Base-by-base conservation (phyloP, 2,113 vertebrate genomes). In the Lepisosteus oculatus region DNA sequence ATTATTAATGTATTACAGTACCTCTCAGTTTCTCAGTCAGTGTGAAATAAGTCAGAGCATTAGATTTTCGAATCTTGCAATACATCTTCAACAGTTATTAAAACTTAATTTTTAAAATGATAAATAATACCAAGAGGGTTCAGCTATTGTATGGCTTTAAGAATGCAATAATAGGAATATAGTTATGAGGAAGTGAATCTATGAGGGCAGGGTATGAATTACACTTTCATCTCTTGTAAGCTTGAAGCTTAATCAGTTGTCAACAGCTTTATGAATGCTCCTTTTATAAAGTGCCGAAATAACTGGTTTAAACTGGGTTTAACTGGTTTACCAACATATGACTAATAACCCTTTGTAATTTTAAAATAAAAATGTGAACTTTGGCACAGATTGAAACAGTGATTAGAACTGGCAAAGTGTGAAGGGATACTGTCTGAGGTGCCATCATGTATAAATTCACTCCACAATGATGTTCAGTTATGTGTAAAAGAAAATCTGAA, bases 381-480 rank as follows among this genome's bases (percentile, higher is more conserved):
- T 47, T 67, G 2, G 5, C 14, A 45, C 45, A 17, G 17, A 9
- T 13, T 41, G 17, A 42, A 55, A 11, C 68, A 15, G 55, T 69
- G 43, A 69, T 69, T 69, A 8, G 55, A 42, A 15, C n/a, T 61
- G 55, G 43, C 68, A 70, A n/a, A 6, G 13, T 45, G 68, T 6
- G 14, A 44, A 44, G 55, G 55, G 4, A 3, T 57, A 59, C 15
- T 61, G 56, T 61, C n/a, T 61, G 55, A 70, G 11, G 51, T 64
- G 59, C 67, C 55, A 67, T 44, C 42, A 55, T 43, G 7, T 43
- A 55, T 72, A 56, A 57, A 55, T 43, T 74, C 55, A 78, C 61
- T 62, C 55, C 65, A 12, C 66, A 71, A 14, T 78, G 61, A 72
- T 65, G 54, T 43, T 43, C 65, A 74, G 61, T 68, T 69, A 78